Evolutionary conservation across 2,113 vertebrate genomes (phyloP), one percentile per base, ranked within the genome.

Genomic region (Hippoglossus stenolepis): DNA sequence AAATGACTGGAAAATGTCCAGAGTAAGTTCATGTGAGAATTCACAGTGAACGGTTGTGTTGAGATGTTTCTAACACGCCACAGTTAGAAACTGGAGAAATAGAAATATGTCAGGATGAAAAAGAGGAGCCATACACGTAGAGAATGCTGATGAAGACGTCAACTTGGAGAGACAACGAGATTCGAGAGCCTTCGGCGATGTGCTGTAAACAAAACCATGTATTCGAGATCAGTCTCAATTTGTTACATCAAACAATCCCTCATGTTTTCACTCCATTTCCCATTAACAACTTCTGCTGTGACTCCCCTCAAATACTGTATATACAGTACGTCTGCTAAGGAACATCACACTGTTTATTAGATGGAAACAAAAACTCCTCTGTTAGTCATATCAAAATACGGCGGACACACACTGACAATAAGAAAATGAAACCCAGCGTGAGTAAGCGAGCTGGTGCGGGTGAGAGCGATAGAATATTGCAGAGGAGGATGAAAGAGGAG

Each of bases 401-500:
- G 60, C 60, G 71, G 43, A 76, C 21, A 47, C 43, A 60, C 23
- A 40, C 6, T 43, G 56, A 64, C 45, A 60, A 68, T 73, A 28
- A 45, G 49, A 65, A 56, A 76, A 73, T 17, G 20, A 87, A 69
- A 66, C 54, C 59, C 72, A 49, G 68, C 20, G 3, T 43, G 60
- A 13, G 17, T 54, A n/a, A 54, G 51, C 51, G 9, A 21, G 51
- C 51, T 21, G 51, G 18, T 10, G 51, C 51, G 5, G 51, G 18
- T 10, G 20, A 65, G 20, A 75, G 66, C 7, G 62, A 75, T n/a
- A 54, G 51, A 83, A 65, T 82, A 57, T 57, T 81, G 73, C 75
- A 73, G 58, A 49, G 83, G 83, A 80, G 64, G 85, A 85, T 89
- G 45, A 89, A 89, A 84, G 70, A 8, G 20, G 70, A 8, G 20